A percentile compares a stretch with the other conserved stretches of the same genome.
Evolutionary conservation across 2,888 invertebrate genomes (phyloP).

Genomic region (Camptogramma bilineatum): DNA sequence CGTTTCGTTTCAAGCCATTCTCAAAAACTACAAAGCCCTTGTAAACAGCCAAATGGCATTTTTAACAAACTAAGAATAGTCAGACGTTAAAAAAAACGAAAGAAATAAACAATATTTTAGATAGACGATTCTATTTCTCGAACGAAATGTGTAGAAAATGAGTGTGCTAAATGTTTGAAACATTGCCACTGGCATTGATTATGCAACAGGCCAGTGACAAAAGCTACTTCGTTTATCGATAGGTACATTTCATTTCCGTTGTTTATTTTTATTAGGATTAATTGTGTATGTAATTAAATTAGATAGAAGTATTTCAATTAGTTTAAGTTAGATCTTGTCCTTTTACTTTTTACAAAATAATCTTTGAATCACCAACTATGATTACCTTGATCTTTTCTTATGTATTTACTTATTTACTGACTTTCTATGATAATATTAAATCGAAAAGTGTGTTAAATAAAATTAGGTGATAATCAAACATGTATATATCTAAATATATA

Average conservation of each 20-base stretch:
- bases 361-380: conserved; percentile 60
- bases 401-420: conserved; percentile 33
- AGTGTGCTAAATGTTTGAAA: too few relatives aligned
- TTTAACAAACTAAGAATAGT: too few relatives aligned
- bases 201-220: background rate
- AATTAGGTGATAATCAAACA: conserved; percentile 38
- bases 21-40: background rate
- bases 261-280: background rate
- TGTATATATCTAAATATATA: conserved; percentile 42
- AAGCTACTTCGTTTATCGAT: background rate
- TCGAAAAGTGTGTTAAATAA: conserved; percentile 32
- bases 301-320: background rate
- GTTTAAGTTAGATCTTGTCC: conserved; percentile 5
- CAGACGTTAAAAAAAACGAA: too few relatives aligned
- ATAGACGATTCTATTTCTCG: too few relatives aligned
- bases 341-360: background rate
- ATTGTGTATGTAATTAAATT: background rate
- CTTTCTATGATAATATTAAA: conserved; percentile 18
- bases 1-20: background rate
- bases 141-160: too few relatives aligned
- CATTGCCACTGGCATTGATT: too few relatives aligned
- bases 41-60: too few relatives aligned
- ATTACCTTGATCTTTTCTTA: conserved; percentile 83
- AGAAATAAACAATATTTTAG: too few relatives aligned
- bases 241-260: background rate